Evolutionary conservation across 2,797 vertebrate genomes (phyloP), one percentile per base, ranked within the genome.

Genomic region (Momotus momota): DNA sequence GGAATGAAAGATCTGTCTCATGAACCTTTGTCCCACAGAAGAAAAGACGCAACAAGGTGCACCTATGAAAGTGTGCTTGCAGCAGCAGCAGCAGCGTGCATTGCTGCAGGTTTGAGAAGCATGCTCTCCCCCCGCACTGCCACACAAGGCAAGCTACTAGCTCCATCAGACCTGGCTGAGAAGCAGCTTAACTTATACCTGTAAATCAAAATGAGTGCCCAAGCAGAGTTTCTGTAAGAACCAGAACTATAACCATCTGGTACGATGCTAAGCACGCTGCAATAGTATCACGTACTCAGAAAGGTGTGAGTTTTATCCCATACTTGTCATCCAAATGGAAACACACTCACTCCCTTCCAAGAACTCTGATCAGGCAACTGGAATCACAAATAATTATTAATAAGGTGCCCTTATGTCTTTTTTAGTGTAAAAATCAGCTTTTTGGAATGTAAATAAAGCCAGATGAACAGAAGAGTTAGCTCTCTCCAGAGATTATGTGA

Each of bases 81-180:
- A 90, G 38, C 8, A 60, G 31, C 41, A 41, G 11, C 41, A 35
- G 35, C 35, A 35, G 35, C 2, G 1, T 52, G 13, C 10, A 61
- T 9, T 70, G 29, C 74, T 86, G 38, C 52, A 88, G 22, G 22
- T 60, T 55, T 66, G 49, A 85, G 49, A 79, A 60, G 31, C 13
- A 27, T 10, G 7, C 16, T 38, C 11, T 46, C 17, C 11, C 57
- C 27, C 43, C 0, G 0, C 21, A 8, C 12, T 2, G 0, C 35
- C 29, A 31, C 66, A 52, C 17, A 73, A 52, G 38, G 21, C n/a
- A 60, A 54, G 31, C 43, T 51, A 62, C 11, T 27, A 35, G 21
- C 20, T 77, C 31, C 19, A 17, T 27, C 16, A 57, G 45, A 86
- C 45, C 17, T 45, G 20, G 17, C 35, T 70, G 43, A 18, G 33